phyloP scores from a whole-genome alignment of 2,113 vertebrate species.

The Orientallactaga bullata region DNA sequence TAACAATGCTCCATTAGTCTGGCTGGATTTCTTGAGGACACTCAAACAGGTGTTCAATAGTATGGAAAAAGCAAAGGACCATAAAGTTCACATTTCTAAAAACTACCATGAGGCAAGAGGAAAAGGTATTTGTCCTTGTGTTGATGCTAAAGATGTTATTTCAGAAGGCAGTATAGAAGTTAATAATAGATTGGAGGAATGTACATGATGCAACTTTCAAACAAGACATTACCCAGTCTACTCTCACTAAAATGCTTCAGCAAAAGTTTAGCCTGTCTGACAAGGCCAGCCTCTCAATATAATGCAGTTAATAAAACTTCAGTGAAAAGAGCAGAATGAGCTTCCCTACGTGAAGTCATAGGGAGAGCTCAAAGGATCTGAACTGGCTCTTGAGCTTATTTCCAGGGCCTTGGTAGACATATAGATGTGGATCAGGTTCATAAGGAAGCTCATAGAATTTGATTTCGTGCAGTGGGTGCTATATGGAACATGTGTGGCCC shows the following conservation, averaged over 20 bases:
- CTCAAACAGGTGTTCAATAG: constrained; percentile 67
- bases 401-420: neutral
- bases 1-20: constrained; percentile 76
- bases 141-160: constrained; percentile 79
- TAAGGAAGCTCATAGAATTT: constrained; percentile 9
- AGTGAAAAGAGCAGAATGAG: neutral
- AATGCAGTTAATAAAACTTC: constrained; percentile 24
- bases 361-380: neutral
- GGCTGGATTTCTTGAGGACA: constrained; percentile 64
- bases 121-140: constrained; percentile 68
- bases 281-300: neutral
- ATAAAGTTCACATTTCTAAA: constrained; percentile 76
- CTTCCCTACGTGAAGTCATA: neutral
- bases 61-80: constrained; percentile 70
- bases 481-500: neutral
- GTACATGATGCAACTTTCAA: constrained; percentile 2
- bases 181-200: constrained; percentile 22
- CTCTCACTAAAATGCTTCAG: constrained; percentile 66
- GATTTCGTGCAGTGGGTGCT: neutral
- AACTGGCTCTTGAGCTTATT: neutral
- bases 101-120: constrained; percentile 47
- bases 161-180: constrained; percentile 71
- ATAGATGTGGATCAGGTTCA: neutral
- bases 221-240: constrained; percentile 23
- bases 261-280: constrained; percentile 55